A percentile compares a stretch with the other conserved stretches of the same genome.
These are phyloP conservation scores for Bombus fervidus DNA, from an alignment of 1,140 invertebrate genomes.

Conservation along the genomic window DNA sequence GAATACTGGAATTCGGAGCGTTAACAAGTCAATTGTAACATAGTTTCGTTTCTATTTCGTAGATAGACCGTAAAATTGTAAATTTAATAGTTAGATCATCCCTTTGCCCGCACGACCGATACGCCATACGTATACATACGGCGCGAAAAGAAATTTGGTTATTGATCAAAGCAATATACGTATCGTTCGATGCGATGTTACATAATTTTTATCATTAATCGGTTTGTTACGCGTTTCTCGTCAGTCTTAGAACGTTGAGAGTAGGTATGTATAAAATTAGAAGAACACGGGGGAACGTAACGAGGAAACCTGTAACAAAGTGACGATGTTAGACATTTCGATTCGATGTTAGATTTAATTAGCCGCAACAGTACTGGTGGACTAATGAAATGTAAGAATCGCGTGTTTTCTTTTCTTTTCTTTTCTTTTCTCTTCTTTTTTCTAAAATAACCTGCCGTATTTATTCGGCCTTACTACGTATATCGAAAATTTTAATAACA, in stretches of 20 bases:
- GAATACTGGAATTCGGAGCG: not conserved
- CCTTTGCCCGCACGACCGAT: not conserved
- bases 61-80: not conserved
- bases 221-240: not conserved
- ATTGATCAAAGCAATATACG: no score
- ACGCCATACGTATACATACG: not conserved
- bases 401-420: not conserved
- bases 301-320: not conserved
- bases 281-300: not conserved
- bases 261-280: not conserved
- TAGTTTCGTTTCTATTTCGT: no score
- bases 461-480: not conserved
- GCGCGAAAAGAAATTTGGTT: not conserved
- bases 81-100: not conserved
- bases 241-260: not conserved
- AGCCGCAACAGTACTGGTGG: not conserved
- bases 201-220: not conserved
- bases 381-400: not conserved
- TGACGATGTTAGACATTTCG: not conserved
- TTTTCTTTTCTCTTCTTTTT: fast-evolving
- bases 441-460: not conserved
- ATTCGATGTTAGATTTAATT: conserved; percentile 5
- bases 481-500: not conserved
- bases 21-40: not conserved
- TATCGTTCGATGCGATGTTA: no score